phyloP scores from a whole-genome alignment of 2,888 invertebrate species.

The Rhamphomyia laevipes region DNA sequence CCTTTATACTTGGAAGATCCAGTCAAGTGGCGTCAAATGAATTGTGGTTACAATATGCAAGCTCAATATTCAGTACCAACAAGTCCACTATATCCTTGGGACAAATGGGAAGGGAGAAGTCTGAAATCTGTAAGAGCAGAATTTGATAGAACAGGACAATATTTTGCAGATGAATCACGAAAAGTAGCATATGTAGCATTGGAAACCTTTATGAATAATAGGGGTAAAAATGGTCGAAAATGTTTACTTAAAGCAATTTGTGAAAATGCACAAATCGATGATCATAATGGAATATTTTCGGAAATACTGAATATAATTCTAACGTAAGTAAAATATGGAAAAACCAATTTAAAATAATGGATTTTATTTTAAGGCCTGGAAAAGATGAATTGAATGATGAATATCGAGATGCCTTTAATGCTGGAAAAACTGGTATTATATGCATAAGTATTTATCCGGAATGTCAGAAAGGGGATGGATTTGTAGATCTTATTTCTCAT shows the following conservation, averaged over 20 bases:
- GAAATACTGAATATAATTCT: constrained; percentile 27
- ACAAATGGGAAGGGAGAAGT: constrained; percentile 25
- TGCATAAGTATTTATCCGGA: constrained; percentile 46
- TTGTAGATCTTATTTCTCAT: constrained; percentile 40
- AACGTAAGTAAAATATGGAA: constrained; percentile 19
- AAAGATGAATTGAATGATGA: constrained; percentile 37
- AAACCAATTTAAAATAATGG: not conserved
- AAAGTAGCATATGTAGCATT: constrained; percentile 23
- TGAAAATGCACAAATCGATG: constrained; percentile 29
- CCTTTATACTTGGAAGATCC: constrained; percentile 24
- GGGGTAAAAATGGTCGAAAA: constrained; percentile 20
- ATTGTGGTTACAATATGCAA: constrained; percentile 23
- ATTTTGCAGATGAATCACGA: constrained; percentile 24
- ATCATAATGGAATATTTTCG: constrained; percentile 24
- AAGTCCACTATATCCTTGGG: constrained; percentile 27
- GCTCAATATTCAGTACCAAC: constrained; percentile 26
- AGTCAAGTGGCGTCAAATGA: constrained; percentile 26
- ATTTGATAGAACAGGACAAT: constrained; percentile 17
- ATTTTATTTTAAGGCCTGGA: constrained; percentile 16
- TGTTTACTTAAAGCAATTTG: constrained; percentile 30
- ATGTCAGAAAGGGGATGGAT: constrained; percentile 47
- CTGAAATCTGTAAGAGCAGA: constrained; percentile 1
- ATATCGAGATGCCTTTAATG: constrained; percentile 44
- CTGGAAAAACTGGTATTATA: constrained; percentile 29
- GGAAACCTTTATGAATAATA: constrained; percentile 9